Evolutionary conservation across 2,888 invertebrate species (phyloP).

Genomic region (Ramazzottius varieornatus): DNA sequence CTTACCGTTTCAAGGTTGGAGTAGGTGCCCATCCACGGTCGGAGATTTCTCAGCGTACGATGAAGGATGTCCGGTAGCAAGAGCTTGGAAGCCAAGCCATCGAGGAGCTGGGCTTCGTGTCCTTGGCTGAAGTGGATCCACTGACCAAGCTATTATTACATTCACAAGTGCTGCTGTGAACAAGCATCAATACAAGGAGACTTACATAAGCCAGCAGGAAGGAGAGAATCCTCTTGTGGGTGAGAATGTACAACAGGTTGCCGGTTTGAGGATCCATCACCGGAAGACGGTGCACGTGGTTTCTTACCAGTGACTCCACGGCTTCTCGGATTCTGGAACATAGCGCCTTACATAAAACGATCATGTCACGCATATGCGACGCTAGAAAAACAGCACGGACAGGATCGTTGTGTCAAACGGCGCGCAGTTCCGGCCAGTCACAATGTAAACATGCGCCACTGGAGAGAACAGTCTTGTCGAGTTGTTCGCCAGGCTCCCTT

Average conservation of each 20-base stretch:
- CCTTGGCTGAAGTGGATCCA: neutral
- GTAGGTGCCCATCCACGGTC: neutral
- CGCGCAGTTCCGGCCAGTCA: too few relatives aligned
- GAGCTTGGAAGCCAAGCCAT: neutral
- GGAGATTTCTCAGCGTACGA: neutral
- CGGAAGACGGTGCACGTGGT: slow-evolving; percentile 28
- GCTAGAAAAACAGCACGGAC: too few relatives aligned
- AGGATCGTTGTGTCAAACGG: too few relatives aligned
- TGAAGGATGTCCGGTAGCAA: neutral
- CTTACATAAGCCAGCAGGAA: slow-evolving; percentile 28
- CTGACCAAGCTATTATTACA: too few relatives aligned
- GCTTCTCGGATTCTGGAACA: neutral
- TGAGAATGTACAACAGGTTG: slow-evolving; percentile 29
- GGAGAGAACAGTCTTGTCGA: too few relatives aligned
- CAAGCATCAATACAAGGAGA: too few relatives aligned
- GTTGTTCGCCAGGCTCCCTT: too few relatives aligned
- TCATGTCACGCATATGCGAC: too few relatives aligned
- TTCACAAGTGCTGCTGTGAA: too few relatives aligned
- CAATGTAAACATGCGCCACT: too few relatives aligned
- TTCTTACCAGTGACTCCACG: neutral
- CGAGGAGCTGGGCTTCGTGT: neutral
- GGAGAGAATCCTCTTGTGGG: slow-evolving; percentile 28
- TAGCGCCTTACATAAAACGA: neutral
- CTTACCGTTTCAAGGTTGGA: neutral
- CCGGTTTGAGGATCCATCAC: slow-evolving; percentile 26